Conservation (phyloP, 2,113 vertebrate genomes). For the Gasterosteus nipponicus region DNA sequence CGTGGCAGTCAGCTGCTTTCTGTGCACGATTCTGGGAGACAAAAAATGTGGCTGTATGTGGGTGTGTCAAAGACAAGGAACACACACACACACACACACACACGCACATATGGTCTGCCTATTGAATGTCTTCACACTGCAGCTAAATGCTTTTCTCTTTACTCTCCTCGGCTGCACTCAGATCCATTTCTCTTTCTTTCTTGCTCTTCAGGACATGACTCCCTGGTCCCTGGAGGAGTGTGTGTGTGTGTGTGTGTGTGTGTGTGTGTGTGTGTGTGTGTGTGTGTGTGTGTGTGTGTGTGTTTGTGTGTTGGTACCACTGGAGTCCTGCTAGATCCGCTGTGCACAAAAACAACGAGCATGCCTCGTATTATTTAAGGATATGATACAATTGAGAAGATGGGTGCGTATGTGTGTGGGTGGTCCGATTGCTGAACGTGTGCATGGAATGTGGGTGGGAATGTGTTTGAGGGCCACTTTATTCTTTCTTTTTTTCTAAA, state of each 20-base stretch:
- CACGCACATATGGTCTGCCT: slow-evolving; percentile 19
- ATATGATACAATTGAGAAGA: background rate
- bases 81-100: slow-evolving; percentile 13
- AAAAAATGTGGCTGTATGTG: slow-evolving; percentile 54
- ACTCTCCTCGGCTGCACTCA: slow-evolving; percentile 4
- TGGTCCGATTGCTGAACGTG: background rate
- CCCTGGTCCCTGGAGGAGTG: slow-evolving; percentile 15
- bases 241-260: slow-evolving; percentile 13
- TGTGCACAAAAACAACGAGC: background rate
- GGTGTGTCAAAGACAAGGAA: slow-evolving; percentile 44
- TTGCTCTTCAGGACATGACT: slow-evolving; percentile 33
- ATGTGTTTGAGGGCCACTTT: background rate
- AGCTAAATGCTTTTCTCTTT: slow-evolving; percentile 4
- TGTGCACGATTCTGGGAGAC: slow-evolving; percentile 65
- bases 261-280: slow-evolving; percentile 1
- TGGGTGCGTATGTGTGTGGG: background rate
- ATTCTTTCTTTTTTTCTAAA: background rate
- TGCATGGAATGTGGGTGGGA: slow-evolving; percentile 10
- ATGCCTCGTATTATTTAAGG: background rate
- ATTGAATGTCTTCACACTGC: slow-evolving; percentile 48
- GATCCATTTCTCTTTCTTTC: slow-evolving; percentile 40
- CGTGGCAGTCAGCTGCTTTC: slow-evolving; percentile 55
- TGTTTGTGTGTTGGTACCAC: background rate
- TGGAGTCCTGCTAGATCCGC: background rate
- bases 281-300: slow-evolving; percentile 9